Evolutionary conservation across 2,113 vertebrate species (phyloP), one percentile per base, ranked within the genome.

Genomic region (Lontra canadensis): DNA sequence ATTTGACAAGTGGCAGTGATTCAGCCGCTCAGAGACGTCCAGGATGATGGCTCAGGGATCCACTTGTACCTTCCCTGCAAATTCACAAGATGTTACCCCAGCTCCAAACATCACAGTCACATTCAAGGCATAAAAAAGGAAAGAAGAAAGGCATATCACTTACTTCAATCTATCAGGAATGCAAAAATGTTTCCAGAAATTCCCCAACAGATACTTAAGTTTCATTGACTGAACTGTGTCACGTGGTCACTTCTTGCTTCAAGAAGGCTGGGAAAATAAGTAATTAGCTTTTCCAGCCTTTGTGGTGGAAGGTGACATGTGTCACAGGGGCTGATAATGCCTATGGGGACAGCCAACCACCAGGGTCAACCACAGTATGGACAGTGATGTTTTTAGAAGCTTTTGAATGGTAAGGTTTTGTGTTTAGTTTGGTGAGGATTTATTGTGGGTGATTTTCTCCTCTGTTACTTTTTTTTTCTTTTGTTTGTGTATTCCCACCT

Each of bases 161-260:
- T 63, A 65, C 4, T 78, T 93, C 25, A 55, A 1, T n/a, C 9
- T 90, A 29, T n/a, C 7, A 21, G 2, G 23, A 80, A 95, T 61
- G 36, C 15, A 95, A 88, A 88, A 39, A 42, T 39, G 34, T 76
- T 97, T 83, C 29, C 20, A 88, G 55, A 88, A 85, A 74, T 85
- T 63, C 79, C 23, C 42, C 29, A 36, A 31, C 1, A 94, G 26
- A 52, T 80, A 65, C 57, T 92, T 52, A 42, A 12, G 29, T 36
- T 74, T 71, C 42, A 9, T 47, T 95, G 63, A 20, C 63, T n/a
- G 25, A 55, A 88, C 18, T 57, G 1, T 59, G 52, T 83, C 31
- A 59, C 44, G 55, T 13, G 67, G 42, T 65, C 44, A 42, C 34
- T 29, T 81, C 26, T 73, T 15, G 21, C 18, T 47, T 17, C 18